Base-by-base conservation (phyloP, 30 jellyfish, hydroid and myxozoan genomes). In the Cassiopea andromeda region DNA sequence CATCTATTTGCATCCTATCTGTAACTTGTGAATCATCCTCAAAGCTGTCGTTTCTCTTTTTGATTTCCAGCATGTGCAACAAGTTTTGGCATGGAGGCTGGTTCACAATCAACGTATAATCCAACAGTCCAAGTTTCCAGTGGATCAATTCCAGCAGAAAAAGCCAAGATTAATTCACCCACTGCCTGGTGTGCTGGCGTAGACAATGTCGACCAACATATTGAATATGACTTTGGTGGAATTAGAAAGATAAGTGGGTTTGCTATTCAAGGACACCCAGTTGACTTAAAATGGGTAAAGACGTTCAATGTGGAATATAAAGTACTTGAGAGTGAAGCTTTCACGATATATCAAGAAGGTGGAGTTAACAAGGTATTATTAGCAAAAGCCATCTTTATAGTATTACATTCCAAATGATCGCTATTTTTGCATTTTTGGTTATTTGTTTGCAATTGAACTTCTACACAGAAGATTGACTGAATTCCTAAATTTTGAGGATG, bases 261-360 rank as follows among this genome's bases (percentile, higher is more conserved):
- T 18, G 95, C 90, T 3, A 88, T 88, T 44, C 95, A 88, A 88
- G 95, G 95, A 19, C 61, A 88, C 50, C 95, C 87, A 47, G 9
- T 38, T 70, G 82, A 47, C 0, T 19, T 77, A 17, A 73, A 88
- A 57, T 88, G 90, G 95, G 90, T 88, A 16, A 69, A 49, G 60
- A 79, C 58, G 7, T 88, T 88, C 83, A 79, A 88, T 69, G 87
- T 88, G 2, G 54, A 71, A 13, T 78, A 77, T 66, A 87, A 84
- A 48, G 61, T 71, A 44, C 61, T n/a, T 7, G 7, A 14, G 46
- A 12, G 84, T 1, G 27, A 66, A 2, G 73, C 93, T 1, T 76
- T 73, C 10, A 73, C 93, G 16, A 85, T 87, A 10, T 85, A 85
- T 48, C 66, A 70, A 38, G 93, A 57, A 48, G 75, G 87, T n/a